A percentile compares a stretch with the other conserved stretches of the same genome.
Evolutionary conservation across 1,140 invertebrate genomes (phyloP).

Genomic region (Atopsyche davidsoni): DNA sequence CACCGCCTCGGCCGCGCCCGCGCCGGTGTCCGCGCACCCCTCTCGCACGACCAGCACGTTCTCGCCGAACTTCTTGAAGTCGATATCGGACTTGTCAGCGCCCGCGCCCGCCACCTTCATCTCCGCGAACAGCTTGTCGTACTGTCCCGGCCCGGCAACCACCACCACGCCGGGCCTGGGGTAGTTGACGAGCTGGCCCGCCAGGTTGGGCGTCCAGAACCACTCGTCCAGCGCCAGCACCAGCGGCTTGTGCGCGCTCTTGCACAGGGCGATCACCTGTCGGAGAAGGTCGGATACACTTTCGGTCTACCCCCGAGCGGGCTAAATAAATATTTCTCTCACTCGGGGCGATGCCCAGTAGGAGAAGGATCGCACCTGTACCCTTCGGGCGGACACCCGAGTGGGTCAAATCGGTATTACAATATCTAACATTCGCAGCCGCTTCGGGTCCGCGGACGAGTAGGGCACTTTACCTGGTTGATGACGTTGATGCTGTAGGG

Average conservation of each 20-base stretch:
- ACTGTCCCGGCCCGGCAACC: neutral
- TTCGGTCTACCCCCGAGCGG: no score
- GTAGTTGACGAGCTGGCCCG: constrained; percentile 4
- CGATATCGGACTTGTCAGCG: constrained; percentile 1
- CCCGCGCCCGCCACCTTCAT: constrained; percentile 4
- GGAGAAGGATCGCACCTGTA: no score
- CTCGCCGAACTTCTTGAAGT: constrained; percentile 13
- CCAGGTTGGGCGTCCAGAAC: constrained; percentile 7
- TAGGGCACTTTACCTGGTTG: no score
- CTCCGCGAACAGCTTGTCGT: constrained; percentile 13
- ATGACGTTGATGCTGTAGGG: constrained; percentile 1
- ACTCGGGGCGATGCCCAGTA: no score
- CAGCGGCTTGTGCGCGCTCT: constrained; percentile 16
- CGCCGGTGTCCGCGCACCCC: constrained; percentile 18
- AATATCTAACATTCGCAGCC: no score
- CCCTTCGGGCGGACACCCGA: no score
- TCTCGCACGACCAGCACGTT: constrained; percentile 19
- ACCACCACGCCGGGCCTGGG: constrained; percentile 18
- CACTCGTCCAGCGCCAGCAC: constrained; percentile 13
- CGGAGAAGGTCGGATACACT: no score
- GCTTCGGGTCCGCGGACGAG: no score
- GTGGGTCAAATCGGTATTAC: no score
- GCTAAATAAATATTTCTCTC: no score
- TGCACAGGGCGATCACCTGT: constrained; percentile 15
- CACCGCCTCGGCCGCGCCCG: constrained; percentile 1